Evolutionary conservation across 64 coral and sea anemone species (phyloP).

Genomic region (Dendronephthya gigantea): DNA sequence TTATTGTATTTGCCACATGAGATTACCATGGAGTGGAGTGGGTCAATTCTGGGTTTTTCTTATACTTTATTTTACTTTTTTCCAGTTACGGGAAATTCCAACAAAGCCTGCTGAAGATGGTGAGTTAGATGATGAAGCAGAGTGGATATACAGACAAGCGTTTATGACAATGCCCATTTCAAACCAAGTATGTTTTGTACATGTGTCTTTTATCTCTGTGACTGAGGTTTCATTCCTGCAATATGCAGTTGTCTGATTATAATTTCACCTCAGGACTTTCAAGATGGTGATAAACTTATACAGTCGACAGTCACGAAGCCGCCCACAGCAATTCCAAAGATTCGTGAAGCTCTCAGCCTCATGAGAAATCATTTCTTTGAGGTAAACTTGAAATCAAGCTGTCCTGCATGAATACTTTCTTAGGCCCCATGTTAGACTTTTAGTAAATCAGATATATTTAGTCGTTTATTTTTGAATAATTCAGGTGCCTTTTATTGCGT

Average conservation of each 20-base stretch:
- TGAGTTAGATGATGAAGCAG: slow-evolving; percentile 85
- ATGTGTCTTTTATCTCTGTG: too few species aligned
- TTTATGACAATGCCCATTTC: slow-evolving; percentile 76
- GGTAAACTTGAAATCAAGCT: slow-evolving; percentile 21
- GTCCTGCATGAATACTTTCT: background rate
- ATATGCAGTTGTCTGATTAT: too few species aligned
- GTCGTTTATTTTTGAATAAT: slow-evolving; percentile 10
- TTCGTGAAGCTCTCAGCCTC: slow-evolving; percentile 73
- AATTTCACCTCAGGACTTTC: slow-evolving; percentile 10
- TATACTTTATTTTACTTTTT: background rate
- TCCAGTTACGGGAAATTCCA: slow-evolving; percentile 72
- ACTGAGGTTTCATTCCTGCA: too few species aligned
- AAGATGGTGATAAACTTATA: slow-evolving; percentile 41
- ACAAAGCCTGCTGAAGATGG: slow-evolving; percentile 69
- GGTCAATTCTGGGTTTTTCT: background rate
- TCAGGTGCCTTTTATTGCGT: slow-evolving; percentile 92
- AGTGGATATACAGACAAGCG: slow-evolving; percentile 87
- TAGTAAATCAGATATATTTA: too few species aligned
- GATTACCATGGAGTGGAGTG: too few species aligned
- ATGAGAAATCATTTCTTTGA: slow-evolving; percentile 99
- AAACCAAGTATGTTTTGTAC: slow-evolving; percentile 49
- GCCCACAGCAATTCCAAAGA: slow-evolving; percentile 58
- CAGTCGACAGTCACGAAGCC: slow-evolving; percentile 52
- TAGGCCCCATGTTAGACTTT: background rate
- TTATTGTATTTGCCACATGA: background rate